Conservation (phyloP, 2,113 vertebrate genomes). For the Brachypodius melanocephalos region DNA sequence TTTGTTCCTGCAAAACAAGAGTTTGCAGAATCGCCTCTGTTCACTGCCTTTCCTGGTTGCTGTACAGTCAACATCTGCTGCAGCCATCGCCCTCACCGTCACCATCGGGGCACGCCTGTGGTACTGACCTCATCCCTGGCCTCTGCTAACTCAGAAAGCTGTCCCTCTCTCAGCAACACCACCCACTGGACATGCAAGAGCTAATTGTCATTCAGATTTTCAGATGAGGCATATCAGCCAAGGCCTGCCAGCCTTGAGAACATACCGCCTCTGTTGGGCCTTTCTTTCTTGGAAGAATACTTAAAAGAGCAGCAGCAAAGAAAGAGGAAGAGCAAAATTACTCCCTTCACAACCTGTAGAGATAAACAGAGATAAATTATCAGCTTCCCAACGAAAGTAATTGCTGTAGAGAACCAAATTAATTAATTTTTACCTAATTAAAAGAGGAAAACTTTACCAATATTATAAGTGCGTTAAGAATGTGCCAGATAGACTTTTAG, state of each 20-base stretch:
- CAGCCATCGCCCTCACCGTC: accelerated
- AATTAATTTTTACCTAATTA: neutral
- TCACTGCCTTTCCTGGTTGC: neutral
- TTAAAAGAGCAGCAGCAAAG: neutral
- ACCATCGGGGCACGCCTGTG: accelerated
- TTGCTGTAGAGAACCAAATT: neutral
- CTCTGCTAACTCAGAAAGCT: neutral
- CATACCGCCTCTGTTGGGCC: neutral
- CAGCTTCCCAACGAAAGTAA: neutral
- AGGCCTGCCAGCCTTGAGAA: neutral
- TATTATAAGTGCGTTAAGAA: neutral
- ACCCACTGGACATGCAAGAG: neutral
- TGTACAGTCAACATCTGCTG: neutral
- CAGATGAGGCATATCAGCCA: neutral
- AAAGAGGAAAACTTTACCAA: neutral
- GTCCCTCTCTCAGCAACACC: neutral
- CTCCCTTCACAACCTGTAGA: neutral
- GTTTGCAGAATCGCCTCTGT: accelerated
- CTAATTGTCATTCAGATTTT: neutral
- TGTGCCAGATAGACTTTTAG: neutral
- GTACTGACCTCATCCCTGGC: neutral
- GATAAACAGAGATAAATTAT: neutral
- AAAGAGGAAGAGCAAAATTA: neutral
- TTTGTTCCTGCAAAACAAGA: neutral
- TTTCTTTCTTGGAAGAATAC: neutral